These are phyloP conservation scores for Silvanus unidentatus DNA, from an alignment of 2,888 invertebrate genomes.

Conservation along the genomic window DNA sequence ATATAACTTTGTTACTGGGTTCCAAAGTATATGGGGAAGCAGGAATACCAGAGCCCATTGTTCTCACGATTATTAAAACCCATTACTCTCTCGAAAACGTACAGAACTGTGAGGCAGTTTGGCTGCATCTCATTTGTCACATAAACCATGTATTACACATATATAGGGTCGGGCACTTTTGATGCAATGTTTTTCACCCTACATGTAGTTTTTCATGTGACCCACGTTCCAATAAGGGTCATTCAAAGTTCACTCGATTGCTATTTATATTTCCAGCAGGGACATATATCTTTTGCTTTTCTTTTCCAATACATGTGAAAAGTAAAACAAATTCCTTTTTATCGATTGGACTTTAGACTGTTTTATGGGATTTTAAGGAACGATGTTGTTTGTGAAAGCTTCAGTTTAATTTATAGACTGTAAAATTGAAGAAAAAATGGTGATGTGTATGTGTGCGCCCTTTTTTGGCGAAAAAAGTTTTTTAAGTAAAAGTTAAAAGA, in stretches of 20 bases:
- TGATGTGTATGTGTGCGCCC: too few relatives aligned
- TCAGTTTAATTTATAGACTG: too few relatives aligned
- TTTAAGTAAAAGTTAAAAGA: too few relatives aligned
- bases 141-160: not conserved
- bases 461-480: too few relatives aligned
- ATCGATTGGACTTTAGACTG: too few relatives aligned
- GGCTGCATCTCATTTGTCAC: constrained; percentile 6
- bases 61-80: constrained; percentile 25
- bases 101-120: not conserved
- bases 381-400: too few relatives aligned
- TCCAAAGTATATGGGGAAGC: constrained; percentile 8
- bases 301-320: constrained; percentile 2
- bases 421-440: too few relatives aligned
- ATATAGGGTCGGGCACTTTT: too few relatives aligned
- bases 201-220: constrained; percentile 1
- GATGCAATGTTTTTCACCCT: constrained; percentile 2
- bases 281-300: constrained; percentile 2
- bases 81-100: constrained; percentile 22
- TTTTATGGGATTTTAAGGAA: too few relatives aligned
- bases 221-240: constrained; percentile 3
- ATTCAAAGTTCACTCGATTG: constrained; percentile 4
- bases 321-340: constrained; percentile 1
- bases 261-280: constrained; percentile 4
- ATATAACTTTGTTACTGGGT: constrained; percentile 23
- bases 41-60: constrained; percentile 22